Evolutionary conservation across 2,113 vertebrate genomes (phyloP), one percentile per base, ranked within the genome.

Genomic region (Ardeotis arabs): DNA sequence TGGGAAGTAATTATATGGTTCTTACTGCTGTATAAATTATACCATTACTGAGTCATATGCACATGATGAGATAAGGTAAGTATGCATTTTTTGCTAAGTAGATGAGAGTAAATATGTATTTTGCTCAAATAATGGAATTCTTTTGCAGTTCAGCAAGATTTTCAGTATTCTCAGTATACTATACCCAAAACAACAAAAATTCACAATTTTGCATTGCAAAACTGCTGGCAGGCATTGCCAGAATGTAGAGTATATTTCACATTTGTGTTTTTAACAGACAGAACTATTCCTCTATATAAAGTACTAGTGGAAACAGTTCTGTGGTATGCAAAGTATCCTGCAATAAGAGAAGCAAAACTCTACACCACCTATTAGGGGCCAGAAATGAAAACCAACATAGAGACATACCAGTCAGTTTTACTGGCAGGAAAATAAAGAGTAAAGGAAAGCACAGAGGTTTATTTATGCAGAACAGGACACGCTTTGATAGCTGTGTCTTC

Each of bases 11-110:
- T 95, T 80, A 85, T 50, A 80, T 62, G 73, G 59, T 75, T 92
- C 63, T 94, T 77, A 90, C 35, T 95, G 89, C 84, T 97, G 52
- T 87, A 90, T 94, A 94, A 93, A 91, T 94, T 72, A 87, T 22
- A 84, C 56, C 69, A 92, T 87, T 90, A 93, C 47, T 92, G 94
- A 95, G 49, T 91, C 81, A 89, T 41, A 73, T 33, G 62, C 89
- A 88, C 39, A 81, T 52, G 81, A 84, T 72, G 66, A 84, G 56
- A 68, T 77, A 93, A 95, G 85, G 87, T 95, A 88, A 94, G 87
- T 60, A 79, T 88, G 82, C 41, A 80, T 84, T 88, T 94, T 92
- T 95, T 87, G 31, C 85, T 73, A 80, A 85, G 50, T 47, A 91
- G 66, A 64, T 66, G 50, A 91, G 22, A 82, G 22, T 49, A 90